A percentile compares a stretch with the other conserved stretches of the same genome.
Evolutionary conservation across 2,113 vertebrate genomes (phyloP).

Genomic region (Brachyhypopomus occidentalis): DNA sequence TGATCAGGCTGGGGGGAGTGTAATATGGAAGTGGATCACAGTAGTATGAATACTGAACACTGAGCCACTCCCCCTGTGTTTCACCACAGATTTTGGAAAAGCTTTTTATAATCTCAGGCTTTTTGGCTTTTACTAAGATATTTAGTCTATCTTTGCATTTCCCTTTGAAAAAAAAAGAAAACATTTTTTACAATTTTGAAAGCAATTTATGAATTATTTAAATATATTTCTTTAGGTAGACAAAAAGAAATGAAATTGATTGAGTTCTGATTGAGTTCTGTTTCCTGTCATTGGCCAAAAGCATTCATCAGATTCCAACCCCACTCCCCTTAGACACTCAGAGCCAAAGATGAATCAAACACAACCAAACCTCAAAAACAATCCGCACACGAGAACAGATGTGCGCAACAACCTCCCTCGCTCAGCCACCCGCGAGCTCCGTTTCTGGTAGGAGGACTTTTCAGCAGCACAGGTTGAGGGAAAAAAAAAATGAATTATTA

Average conservation of each 20-base stretch:
- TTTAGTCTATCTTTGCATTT: slow-evolving; percentile 61
- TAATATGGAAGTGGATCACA: slow-evolving; percentile 50
- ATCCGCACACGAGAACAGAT: neutral
- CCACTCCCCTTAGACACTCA: slow-evolving; percentile 7
- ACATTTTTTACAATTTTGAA: slow-evolving; percentile 19
- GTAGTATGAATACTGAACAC: slow-evolving; percentile 53
- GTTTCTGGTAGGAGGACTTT: slow-evolving; percentile 64
- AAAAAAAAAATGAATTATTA: slow-evolving; percentile 75
- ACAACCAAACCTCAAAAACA: no score
- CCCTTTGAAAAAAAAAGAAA: slow-evolving; percentile 41
- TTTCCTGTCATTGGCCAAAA: slow-evolving; percentile 6
- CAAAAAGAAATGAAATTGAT: neutral
- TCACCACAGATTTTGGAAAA: slow-evolving; percentile 71
- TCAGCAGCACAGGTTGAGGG: slow-evolving; percentile 69
- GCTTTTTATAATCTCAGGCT: slow-evolving; percentile 55
- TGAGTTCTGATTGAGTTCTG: neutral
- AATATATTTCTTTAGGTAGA: slow-evolving; percentile 1
- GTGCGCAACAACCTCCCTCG: slow-evolving; percentile 58
- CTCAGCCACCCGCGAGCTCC: slow-evolving; percentile 57
- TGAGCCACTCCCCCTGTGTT: slow-evolving; percentile 52
- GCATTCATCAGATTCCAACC: slow-evolving; percentile 4
- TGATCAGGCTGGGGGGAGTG: no score
- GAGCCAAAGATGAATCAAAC: neutral
- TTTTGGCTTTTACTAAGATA: slow-evolving; percentile 58
- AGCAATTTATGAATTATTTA: neutral